phyloP scores from a whole-genome alignment of 2,797 vertebrate species.

The Artibeus jamaicensis region DNA sequence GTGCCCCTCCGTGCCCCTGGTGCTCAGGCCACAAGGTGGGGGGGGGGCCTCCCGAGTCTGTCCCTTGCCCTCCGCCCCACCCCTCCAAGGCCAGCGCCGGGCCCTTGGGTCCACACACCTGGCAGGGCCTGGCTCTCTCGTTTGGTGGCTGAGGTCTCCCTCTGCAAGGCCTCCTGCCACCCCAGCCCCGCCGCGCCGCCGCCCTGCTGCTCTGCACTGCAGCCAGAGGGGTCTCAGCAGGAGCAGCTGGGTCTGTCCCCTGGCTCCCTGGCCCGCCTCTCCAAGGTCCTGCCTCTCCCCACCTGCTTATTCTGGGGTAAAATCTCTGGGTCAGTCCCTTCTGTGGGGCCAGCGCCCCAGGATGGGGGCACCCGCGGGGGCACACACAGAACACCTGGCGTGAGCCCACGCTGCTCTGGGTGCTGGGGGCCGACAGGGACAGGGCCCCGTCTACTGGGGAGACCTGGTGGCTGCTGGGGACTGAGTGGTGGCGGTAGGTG shows the following conservation, averaged over 20 bases:
- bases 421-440: neutral
- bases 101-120: neutral
- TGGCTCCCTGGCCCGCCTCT: neutral
- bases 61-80: rapidly evolving
- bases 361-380: neutral
- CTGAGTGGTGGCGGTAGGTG: neutral
- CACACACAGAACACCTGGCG: rapidly evolving
- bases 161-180: rapidly evolving
- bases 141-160: too few species aligned
- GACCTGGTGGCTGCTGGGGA: neutral
- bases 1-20: neutral
- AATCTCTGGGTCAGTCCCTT: neutral
- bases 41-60: neutral
- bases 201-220: rapidly evolving
- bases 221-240: neutral
- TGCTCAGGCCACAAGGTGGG: neutral
- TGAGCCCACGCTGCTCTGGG: neutral
- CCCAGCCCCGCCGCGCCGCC: rapidly evolving
- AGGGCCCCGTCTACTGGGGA: neutral
- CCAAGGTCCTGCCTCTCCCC: neutral
- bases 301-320: too few species aligned
- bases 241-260: neutral
- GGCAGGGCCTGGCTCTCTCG: neutral
- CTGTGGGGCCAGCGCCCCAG: neutral
- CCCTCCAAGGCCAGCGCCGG: rapidly evolving